phyloP scores from a whole-genome alignment of 2,113 vertebrate genomes.

The Pristiophorus japonicus region DNA sequence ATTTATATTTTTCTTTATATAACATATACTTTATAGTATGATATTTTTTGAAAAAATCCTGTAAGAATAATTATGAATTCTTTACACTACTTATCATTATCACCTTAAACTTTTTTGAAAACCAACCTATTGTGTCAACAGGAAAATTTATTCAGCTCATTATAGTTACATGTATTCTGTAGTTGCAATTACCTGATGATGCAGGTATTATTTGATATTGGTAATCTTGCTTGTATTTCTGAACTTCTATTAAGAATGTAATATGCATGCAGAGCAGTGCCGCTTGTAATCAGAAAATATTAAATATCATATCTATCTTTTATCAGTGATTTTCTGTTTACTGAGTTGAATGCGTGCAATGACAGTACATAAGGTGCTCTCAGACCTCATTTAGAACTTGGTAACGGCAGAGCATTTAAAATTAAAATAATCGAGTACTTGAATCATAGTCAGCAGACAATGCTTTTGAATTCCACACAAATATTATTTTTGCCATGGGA shows the following conservation, averaged over 20 bases:
- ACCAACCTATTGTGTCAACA: background rate
- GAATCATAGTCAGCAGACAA: background rate
- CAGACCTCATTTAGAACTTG: background rate
- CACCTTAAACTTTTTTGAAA: background rate
- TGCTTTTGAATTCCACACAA: background rate
- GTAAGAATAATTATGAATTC: too few relatives aligned
- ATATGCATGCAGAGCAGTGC: background rate
- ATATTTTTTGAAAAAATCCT: background rate
- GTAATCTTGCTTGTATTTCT: background rate
- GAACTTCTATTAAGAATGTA: background rate
- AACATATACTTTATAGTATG: background rate
- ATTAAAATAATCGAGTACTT: background rate
- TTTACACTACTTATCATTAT: too few relatives aligned
- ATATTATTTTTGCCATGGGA: background rate
- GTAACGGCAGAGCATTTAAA: background rate
- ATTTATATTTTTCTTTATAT: too few relatives aligned
- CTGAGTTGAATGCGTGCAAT: background rate
- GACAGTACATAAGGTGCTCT: background rate
- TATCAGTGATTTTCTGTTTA: background rate
- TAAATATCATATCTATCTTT: background rate
- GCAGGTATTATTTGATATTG: background rate
- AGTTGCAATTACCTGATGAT: background rate
- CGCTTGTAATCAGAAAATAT: background rate
- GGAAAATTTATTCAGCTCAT: background rate
- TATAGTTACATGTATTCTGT: background rate